These are phyloP conservation scores for Procapra przewalskii DNA, from an alignment of 2,113 vertebrate species.

Conservation along the genomic window DNA sequence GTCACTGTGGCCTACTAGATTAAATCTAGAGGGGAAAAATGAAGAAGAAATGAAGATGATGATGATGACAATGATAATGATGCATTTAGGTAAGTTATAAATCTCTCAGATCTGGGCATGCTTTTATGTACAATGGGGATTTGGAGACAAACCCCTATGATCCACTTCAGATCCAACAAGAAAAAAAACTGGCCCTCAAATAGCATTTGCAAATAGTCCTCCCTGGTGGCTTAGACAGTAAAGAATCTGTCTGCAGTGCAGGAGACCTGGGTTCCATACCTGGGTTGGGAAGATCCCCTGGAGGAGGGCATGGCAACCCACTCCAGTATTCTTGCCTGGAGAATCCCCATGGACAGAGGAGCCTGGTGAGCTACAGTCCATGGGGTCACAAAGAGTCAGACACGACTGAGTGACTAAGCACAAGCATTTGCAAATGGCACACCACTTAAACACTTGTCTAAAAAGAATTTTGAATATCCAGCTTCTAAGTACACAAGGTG, in stretches of 20 bases:
- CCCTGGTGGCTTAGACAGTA: background rate
- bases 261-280: background rate
- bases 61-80: background rate
- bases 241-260: background rate
- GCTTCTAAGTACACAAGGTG: background rate
- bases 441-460: background rate
- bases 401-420: background rate
- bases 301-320: background rate
- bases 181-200: conserved; percentile 7
- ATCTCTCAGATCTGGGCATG: background rate
- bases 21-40: conserved; percentile 61
- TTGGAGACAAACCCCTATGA: background rate
- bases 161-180: conserved; percentile 43
- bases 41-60: background rate
- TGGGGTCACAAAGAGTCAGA: background rate
- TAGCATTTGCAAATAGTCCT: conserved; percentile 3
- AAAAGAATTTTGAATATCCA: background rate
- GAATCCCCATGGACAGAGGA: background rate
- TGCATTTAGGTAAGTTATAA: background rate
- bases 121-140: background rate
- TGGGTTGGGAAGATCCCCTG: background rate
- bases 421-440: background rate
- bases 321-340: background rate
- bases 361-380: background rate
- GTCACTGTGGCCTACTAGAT: conserved; percentile 72